Percentiles rank a stretch among this genome's conserved stretches.
phyloP scores from a whole-genome alignment of 2,888 invertebrate species.

The Leptopilina myrica region DNA sequence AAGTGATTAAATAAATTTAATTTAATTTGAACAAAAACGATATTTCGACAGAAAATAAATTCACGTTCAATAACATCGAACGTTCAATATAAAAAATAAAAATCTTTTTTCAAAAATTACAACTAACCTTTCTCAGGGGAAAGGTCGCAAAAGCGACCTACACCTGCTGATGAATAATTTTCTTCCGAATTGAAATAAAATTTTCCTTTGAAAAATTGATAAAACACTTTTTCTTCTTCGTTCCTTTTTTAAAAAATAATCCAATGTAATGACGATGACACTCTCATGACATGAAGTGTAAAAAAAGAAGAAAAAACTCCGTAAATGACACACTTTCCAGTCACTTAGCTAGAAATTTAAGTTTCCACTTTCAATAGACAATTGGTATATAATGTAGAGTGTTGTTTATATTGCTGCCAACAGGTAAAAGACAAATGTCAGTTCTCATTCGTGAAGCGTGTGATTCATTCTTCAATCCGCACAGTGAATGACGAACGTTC shows the following conservation, averaged over 20 bases:
- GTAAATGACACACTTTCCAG: constrained; percentile 1
- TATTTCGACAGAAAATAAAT: too few relatives aligned
- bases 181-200: background rate
- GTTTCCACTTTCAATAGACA: background rate
- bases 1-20: too few relatives aligned
- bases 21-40: too few relatives aligned
- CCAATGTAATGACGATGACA: background rate
- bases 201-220: background rate
- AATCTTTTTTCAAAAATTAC: background rate
- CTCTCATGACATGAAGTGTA: background rate
- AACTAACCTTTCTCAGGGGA: constrained; percentile 5
- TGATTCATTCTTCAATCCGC: background rate
- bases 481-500: background rate
- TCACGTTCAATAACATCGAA: too few relatives aligned
- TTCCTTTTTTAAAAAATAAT: background rate
- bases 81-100: too few relatives aligned
- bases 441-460: background rate
- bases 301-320: background rate
- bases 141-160: constrained; percentile 12
- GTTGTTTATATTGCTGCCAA: constrained; percentile 2
- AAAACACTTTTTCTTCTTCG: background rate
- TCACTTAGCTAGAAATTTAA: background rate
- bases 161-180: background rate
- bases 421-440: constrained; percentile 10
- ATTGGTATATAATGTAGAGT: background rate